Evolutionary conservation across 2,888 invertebrate species (phyloP), one percentile per base, ranked within the genome.

Genomic region (Timema cristinae): DNA sequence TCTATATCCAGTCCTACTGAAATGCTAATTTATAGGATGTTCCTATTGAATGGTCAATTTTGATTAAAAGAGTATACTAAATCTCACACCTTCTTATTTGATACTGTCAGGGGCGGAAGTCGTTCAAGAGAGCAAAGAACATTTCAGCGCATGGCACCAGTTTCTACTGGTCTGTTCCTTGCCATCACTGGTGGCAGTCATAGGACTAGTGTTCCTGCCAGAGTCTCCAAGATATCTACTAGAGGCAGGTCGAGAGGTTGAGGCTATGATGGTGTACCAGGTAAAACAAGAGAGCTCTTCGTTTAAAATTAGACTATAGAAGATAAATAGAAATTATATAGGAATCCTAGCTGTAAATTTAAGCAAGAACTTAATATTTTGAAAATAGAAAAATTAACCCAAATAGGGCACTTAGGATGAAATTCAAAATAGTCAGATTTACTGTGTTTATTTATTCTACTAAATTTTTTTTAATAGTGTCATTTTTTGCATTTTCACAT

Each of bases 141-240:
- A 92, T 79, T 93, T 92, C 81, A 91, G 91, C 78, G 90, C 91
- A 2, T 93, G 92, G 92, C 90, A 92, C 80, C 84, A 89, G 81
- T 81, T 70, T 76, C 84, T 92, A 2, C 82, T 92, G 56, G 82
- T 91, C 0, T 91, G 91, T 79, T 88, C 89, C 32, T 80, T 91
- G 76, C 92, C 92, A 1, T 88, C 90, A 52, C 82, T 91, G n/a
- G 85, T 87, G 11, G 88, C 91, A 11, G 85, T 91, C 8, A 80
- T 90, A 61, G 89, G 90, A 59, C 83, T 92, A 61, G 87, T 91
- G 69, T 91, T 91, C 87, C 86, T 91, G 50, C 91, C 89, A 54
- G 92, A 92, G 81, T 91, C 91, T 5, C 91, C 92, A 13, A 81
- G 91, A 13, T 91, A 89, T 79, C 82, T 91, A 0, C 83, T 92